Base-by-base conservation (phyloP, 2,888 invertebrate genomes). In the Blera fallax region DNA sequence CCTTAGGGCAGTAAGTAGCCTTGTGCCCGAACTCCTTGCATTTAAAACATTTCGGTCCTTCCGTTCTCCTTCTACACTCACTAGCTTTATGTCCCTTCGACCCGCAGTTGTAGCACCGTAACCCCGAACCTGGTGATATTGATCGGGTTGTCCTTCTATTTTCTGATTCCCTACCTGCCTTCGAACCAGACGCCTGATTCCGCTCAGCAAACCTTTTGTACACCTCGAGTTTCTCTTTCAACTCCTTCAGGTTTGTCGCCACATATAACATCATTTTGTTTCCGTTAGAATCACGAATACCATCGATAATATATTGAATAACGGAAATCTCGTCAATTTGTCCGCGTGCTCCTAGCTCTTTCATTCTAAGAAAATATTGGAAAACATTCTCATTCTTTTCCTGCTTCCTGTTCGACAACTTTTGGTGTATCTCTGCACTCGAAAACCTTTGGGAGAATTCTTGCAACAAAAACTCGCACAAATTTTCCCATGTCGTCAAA, bases 261-360 rank as follows among this genome's bases (percentile, higher is more conserved):
- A 85, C 87, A 40, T 87, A 87, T 0, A 83, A 40, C 64, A 87
- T 65, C 1, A 54, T 32, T 67, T 87, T 87, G 27, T 87, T 87
- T n/a, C 21, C 6, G 3, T 65, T 65, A 1, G 24, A 14, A 40
- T 90, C 90, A 0, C 72, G 65, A 8, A 92, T 90, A 0, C 90
- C 91, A 80, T 92, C 91, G 3, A 92, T 90, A 0, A 91, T 88
- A 79, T 91, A 92, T 56, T 91, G 90, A 3, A 91, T 91, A 5
- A 91, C 48, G 3, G 88, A 88, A 60, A 84, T 89, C 32, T 89
- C 88, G 87, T 91, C 91, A 27, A 91, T 87, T 2, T 87, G 87
- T 0, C 88, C 91, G 58, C 90, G 88, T 6, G 88, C 87, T 18
- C 90, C 91, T n/a, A 91, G 78, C 84, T 92, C 91, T 76, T 89